A percentile compares a stretch with the other conserved stretches of the same genome.
phyloP scores from a whole-genome alignment of 2,888 invertebrate species.

The Agapetus fuscipes region DNA sequence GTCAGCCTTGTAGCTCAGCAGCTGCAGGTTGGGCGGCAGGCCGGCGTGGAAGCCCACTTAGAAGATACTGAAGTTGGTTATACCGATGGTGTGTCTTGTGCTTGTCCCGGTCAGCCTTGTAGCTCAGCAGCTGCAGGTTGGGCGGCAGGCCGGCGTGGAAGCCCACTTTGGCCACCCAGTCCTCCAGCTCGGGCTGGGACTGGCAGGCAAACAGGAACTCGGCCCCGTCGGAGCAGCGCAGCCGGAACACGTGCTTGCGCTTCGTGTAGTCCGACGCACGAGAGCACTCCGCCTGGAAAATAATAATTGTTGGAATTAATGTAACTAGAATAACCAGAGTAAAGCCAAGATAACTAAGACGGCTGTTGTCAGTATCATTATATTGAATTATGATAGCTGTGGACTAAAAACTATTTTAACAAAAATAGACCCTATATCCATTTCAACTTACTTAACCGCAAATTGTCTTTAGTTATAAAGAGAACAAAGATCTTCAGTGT shows the following conservation, averaged over 20 bases:
- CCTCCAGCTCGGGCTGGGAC: constrained; percentile 64
- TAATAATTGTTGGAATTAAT: too few species aligned
- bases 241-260: constrained; percentile 85
- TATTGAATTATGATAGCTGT: too few species aligned
- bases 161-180: constrained; percentile 86
- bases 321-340: too few species aligned
- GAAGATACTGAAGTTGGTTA: too few species aligned
- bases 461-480: too few species aligned
- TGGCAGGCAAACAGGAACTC: constrained; percentile 84
- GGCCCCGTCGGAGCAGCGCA: constrained; percentile 81
- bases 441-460: too few species aligned
- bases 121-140: constrained; percentile 76
- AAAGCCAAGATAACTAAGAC: too few species aligned
- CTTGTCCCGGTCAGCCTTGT: constrained; percentile 46
- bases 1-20: constrained; percentile 64
- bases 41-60: constrained; percentile 89
- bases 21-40: constrained; percentile 80
- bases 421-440: too few species aligned
- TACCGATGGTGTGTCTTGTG: too few species aligned
- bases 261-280: constrained; percentile 92
- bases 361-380: too few species aligned
- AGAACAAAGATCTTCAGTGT: too few species aligned
- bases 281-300: constrained; percentile 67
- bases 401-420: too few species aligned
- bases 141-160: constrained; percentile 91